Base-by-base conservation (phyloP, 2,888 invertebrate species). In the Scaptomyza cyrtandrae region DNA sequence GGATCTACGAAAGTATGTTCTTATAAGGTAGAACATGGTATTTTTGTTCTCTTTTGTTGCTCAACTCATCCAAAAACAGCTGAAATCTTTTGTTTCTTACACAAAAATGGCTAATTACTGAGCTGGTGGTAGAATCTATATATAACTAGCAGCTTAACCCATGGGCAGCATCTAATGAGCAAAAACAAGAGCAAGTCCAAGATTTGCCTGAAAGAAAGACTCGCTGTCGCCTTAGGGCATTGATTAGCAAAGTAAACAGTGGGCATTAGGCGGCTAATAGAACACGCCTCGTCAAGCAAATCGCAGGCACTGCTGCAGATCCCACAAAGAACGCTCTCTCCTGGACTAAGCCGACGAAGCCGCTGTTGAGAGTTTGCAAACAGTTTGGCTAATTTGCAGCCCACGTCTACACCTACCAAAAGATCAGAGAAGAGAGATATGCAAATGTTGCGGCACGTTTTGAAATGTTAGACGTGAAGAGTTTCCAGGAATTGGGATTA, bases 321-420 rank as follows among this genome's bases (percentile, higher is more conserved):
- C 19, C 19, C 19, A 13, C 57, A 66, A 16, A 61, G 62, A 37
- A 46, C n/a, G 24, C 44, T 50, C n/a, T 35, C 2, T 29, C 7
- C 31, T 13, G 16, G 41, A 39, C 56, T 71, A 71, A 72, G 43
- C 73, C 56, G 37, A 19, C 41, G 64, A 64, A 63, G 54, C 50
- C 39, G 52, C 37, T 39, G 63, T 48, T 58, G 41, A 54, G 61
- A 84, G 84, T 86, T 85, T 80, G 72, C 74, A 86, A 86, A 87
- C 78, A 83, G 75, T 69, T 79, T 59, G 85, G 71, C 75, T 77
- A 82, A 86, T 87, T 84, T 80, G 43, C 56, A 65, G 75, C 61
- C 78, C 61, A 57, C 56, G 61, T 55, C 56, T 66, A 77, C 70
- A 69, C 70, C 71, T 71, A 66, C 59, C 3, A 5, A 41, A 16